Evolutionary conservation across 2,888 invertebrate species (phyloP).

Genomic region (Ormyrus rosae): DNA sequence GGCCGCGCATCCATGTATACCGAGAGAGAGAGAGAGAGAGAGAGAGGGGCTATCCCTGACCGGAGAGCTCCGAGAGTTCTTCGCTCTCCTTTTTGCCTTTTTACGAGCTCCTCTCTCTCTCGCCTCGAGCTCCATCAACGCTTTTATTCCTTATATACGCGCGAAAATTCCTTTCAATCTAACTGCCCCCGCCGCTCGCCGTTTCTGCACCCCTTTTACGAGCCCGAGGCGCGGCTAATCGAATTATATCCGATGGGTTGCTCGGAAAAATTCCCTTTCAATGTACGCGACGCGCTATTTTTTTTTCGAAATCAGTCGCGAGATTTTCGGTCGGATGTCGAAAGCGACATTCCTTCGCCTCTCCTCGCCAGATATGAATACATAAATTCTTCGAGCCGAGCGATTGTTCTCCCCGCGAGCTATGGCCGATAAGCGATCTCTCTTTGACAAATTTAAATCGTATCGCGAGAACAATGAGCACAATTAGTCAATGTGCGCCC

Average conservation of each 20-base stretch:
- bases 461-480: conserved; percentile 4
- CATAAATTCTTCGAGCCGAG: neutral
- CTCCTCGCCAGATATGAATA: neutral
- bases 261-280: neutral
- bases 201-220: neutral
- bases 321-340: conserved; percentile 23
- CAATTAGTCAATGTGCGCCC: conserved; percentile 26
- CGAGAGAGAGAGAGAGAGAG: neutral
- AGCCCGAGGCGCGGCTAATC: neutral
- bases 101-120: conserved; percentile 7
- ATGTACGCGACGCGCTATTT: no score
- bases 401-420: neutral
- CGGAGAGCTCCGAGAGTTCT: neutral
- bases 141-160: conserved; percentile 31
- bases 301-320: no score
- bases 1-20: neutral
- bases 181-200: neutral
- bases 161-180: conserved; percentile 32
- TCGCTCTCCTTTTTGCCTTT: neutral
- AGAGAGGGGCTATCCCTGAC: no score
- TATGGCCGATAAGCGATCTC: conserved; percentile 31
- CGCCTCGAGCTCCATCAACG: conserved; percentile 8
- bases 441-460: conserved; percentile 21
- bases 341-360: neutral
- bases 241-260: conserved; percentile 19